These are phyloP conservation scores for Plestiodon gilberti DNA, from an alignment of 2,113 vertebrate genomes.

Conservation along the genomic window DNA sequence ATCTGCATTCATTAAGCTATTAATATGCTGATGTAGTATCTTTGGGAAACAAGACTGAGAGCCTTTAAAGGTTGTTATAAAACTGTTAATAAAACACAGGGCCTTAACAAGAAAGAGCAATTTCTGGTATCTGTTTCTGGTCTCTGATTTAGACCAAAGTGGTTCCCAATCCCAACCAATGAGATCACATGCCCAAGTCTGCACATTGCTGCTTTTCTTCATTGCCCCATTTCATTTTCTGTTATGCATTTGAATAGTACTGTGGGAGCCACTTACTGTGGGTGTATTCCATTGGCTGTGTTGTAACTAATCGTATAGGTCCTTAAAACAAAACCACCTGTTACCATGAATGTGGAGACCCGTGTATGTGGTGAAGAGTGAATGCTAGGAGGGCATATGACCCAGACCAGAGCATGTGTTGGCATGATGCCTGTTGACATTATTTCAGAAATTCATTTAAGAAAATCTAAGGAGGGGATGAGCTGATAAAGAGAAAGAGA, in stretches of 20 bases:
- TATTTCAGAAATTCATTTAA: neutral
- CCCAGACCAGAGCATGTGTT: too few relatives aligned
- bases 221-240: neutral
- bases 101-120: neutral
- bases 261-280: neutral
- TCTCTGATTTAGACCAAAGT: neutral
- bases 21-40: neutral
- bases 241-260: neutral
- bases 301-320: neutral
- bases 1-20: neutral
- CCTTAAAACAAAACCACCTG: too few relatives aligned
- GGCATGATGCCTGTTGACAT: too few relatives aligned
- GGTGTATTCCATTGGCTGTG: neutral
- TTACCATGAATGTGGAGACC: too few relatives aligned
- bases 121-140: neutral
- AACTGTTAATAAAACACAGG: neutral
- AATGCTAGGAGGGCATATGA: too few relatives aligned
- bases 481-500: slow-evolving; percentile 3
- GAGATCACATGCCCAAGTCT: neutral
- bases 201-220: neutral
- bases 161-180: neutral
- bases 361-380: too few relatives aligned
- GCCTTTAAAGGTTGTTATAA: too few relatives aligned
- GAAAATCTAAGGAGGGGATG: neutral
- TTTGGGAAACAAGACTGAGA: too few relatives aligned